These are phyloP conservation scores for Cephonodes hylas DNA, from an alignment of 2,888 invertebrate species.

Conservation along the genomic window DNA sequence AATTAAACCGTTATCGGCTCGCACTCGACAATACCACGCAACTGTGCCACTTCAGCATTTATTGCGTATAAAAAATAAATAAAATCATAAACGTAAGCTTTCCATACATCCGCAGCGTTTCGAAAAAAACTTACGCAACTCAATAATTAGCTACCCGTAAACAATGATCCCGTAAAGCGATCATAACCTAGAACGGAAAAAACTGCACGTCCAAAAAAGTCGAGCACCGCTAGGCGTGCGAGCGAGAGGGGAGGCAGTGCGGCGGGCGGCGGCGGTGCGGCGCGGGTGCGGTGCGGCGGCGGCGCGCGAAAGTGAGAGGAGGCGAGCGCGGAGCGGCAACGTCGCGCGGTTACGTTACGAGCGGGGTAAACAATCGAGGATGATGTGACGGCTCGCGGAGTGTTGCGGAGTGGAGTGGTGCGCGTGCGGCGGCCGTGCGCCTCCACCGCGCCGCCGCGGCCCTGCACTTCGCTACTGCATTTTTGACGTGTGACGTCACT, in stretches of 20 bases:
- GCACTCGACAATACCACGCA: background rate
- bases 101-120: slow-evolving; percentile 6
- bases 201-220: slow-evolving; percentile 77
- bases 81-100: background rate
- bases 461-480: slow-evolving; percentile 73
- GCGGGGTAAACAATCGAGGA: slow-evolving; percentile 76
- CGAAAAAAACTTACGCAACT: background rate
- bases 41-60: background rate
- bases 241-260: slow-evolving; percentile 56
- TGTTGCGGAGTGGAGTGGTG: slow-evolving; percentile 45
- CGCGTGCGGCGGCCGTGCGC: slow-evolving; percentile 73
- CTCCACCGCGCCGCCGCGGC: slow-evolving; percentile 60
- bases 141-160: slow-evolving; percentile 45
- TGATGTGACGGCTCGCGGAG: slow-evolving; percentile 60
- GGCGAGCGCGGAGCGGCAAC: slow-evolving; percentile 73
- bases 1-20: slow-evolving; percentile 15
- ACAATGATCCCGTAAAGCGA: slow-evolving; percentile 64
- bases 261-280: slow-evolving; percentile 52
- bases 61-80: background rate
- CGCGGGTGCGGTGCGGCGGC: slow-evolving; percentile 33
- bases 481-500: slow-evolving; percentile 67
- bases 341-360: slow-evolving; percentile 69
- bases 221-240: slow-evolving; percentile 74
- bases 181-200: slow-evolving; percentile 70
- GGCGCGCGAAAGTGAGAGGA: slow-evolving; percentile 79